A percentile compares a stretch with the other conserved stretches of the same genome.
Evolutionary conservation across 2,113 vertebrate genomes (phyloP).

Genomic region (Dromiciops gliroides): DNA sequence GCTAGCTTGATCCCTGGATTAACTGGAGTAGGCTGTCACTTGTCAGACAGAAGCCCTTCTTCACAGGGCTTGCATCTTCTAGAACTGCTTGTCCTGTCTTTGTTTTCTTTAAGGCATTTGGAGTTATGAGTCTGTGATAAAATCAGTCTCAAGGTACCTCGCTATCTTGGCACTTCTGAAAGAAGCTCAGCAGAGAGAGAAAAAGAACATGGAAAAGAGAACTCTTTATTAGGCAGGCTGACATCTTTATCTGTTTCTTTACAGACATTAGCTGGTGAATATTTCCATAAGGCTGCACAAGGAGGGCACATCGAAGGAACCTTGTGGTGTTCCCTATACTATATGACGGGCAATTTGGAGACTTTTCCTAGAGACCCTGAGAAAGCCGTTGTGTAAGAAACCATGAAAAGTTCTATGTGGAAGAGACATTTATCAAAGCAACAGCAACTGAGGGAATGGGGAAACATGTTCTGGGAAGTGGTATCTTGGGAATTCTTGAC

Average conservation of each 20-base stretch:
- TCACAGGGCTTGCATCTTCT: not conserved
- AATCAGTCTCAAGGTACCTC: too few species aligned
- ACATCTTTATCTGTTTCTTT: slow-evolving; percentile 54
- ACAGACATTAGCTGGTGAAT: slow-evolving; percentile 90
- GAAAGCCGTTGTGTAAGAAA: slow-evolving; percentile 91
- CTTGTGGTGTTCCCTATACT: slow-evolving; percentile 88
- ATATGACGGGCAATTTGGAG: slow-evolving; percentile 89
- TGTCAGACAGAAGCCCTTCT: not conserved
- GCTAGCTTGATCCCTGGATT: not conserved
- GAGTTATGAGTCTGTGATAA: not conserved
- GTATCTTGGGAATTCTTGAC: not conserved
- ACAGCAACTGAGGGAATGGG: not conserved
- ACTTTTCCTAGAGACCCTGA: slow-evolving; percentile 87
- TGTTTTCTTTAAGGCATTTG: slow-evolving; percentile 25
- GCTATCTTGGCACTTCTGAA: not conserved
- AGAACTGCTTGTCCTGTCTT: slow-evolving; percentile 18
- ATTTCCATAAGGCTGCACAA: slow-evolving; percentile 90
- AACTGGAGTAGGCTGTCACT: not conserved
- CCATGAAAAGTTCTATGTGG: not conserved
- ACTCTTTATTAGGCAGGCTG: not conserved
- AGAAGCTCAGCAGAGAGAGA: not conserved
- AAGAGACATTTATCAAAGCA: not conserved
- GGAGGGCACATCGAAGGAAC: slow-evolving; percentile 89
- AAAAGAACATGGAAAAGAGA: not conserved
- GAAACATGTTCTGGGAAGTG: not conserved